Evolutionary conservation across 2,888 invertebrate species (phyloP), one percentile per base, ranked within the genome.

Genomic region (Lasius platythorax): DNA sequence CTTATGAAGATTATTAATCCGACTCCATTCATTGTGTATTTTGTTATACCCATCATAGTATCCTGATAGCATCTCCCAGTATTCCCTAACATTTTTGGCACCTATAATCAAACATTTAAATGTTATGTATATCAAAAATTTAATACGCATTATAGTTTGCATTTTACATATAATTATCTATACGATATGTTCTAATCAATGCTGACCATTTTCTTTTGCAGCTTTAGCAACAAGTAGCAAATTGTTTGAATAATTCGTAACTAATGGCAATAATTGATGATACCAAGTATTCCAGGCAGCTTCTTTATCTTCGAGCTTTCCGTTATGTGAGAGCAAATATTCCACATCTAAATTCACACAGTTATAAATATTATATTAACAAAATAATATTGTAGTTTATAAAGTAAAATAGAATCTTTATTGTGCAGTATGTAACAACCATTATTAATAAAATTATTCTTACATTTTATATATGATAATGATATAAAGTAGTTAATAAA

Each of bases 51-150:
- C 94, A 15, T 89, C 66, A 3, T 88, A 75, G 68, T 91, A 92
- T 68, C 91, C 93, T n/a, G 91, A 91, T 28, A 94, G 83, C 85
- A 92, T 87, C 87, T 94, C 94, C 94, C 94, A 94, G 82, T 94
- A 94, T 46, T 89, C 87, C 11, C 73, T 72, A 5, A 91, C 88
- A 73, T 87, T 85, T 9, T 88, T 53, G 46, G 88, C 89, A 43
- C 67, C 94, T 94, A 46, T 50, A 87, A 87, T 50, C 61, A 15
- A 50, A 79, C 40, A 33, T 75, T 28, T 18, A 11, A 50, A 30
- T 58, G 11, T 15, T n/a, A 53, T 12, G 3, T 30, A 37, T 68
- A 82, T 33, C 43, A 50, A 46, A 61, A 68, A 11, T 43, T n/a
- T 23, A 23, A 23, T 9, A 33, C 2, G 61, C 11, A 40, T 53